phyloP scores from a whole-genome alignment of 2,888 invertebrate species.

The Leptinotarsa peninsularis region DNA sequence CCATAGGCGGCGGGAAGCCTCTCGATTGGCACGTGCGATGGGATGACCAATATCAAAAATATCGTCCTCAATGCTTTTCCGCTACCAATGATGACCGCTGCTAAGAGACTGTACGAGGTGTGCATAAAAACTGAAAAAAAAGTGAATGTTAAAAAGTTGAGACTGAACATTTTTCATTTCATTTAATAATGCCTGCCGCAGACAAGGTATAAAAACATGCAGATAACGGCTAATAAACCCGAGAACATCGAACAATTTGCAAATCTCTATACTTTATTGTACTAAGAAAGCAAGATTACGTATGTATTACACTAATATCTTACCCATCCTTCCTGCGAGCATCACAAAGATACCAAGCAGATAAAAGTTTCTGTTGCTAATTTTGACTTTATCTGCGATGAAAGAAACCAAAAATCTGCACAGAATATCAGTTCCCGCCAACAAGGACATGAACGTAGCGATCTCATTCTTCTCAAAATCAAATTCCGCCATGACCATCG shows the following conservation, averaged over 20 bases:
- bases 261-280: too few relatives aligned
- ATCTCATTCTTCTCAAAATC: constrained; percentile 72
- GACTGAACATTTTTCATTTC: too few relatives aligned
- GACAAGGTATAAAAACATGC: too few relatives aligned
- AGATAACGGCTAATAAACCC: too few relatives aligned
- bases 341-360: constrained; percentile 76
- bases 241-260: too few relatives aligned
- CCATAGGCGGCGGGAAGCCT: constrained; percentile 79
- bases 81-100: constrained; percentile 76
- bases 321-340: constrained; percentile 75
- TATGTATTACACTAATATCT: constrained; percentile 49
- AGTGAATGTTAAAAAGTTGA: too few relatives aligned
- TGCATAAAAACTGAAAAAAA: constrained; percentile 71
- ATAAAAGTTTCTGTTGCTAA: constrained; percentile 79
- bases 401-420: constrained; percentile 78
- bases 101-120: constrained; percentile 69
- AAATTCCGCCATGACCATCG: constrained; percentile 78
- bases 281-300: too few relatives aligned
- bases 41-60: constrained; percentile 80
- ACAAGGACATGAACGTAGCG: constrained; percentile 77
- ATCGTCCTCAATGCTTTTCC: constrained; percentile 80
- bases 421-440: constrained; percentile 75
- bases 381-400: constrained; percentile 75
- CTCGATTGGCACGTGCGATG: constrained; percentile 77
- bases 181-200: too few relatives aligned